Conservation (phyloP, 2,113 vertebrate genomes). For the Heterocephalus glaber region DNA sequence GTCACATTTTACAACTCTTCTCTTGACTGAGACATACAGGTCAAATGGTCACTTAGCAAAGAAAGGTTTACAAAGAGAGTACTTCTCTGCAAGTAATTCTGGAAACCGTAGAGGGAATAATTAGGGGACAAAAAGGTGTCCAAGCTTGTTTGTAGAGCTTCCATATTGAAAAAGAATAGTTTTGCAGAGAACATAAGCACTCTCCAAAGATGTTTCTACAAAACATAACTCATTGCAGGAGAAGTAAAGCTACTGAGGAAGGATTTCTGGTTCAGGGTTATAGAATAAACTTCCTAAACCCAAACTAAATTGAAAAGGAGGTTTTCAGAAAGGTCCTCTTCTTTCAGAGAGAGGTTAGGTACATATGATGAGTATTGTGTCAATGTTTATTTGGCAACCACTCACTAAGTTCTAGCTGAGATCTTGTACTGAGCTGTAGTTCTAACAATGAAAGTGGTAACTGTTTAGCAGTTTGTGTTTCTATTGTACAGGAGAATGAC, state of each 20-base stretch:
- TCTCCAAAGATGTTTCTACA: constrained; percentile 53
- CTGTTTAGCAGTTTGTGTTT: constrained; percentile 45
- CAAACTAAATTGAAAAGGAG: constrained; percentile 40
- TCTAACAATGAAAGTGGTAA: constrained; percentile 34
- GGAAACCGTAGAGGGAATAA: constrained; percentile 31
- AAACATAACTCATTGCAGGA: not conserved
- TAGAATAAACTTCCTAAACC: constrained; percentile 45
- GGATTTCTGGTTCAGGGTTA: not conserved
- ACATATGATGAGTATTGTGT: not conserved
- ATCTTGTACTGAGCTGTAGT: constrained; percentile 1
- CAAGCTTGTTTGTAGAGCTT: not conserved
- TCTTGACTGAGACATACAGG: constrained; percentile 40
- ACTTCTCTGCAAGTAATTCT: constrained; percentile 60
- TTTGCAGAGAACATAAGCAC: constrained; percentile 46
- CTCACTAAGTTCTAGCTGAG: constrained; percentile 52
- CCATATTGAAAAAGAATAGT: constrained; percentile 54
- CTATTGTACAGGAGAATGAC: constrained; percentile 56
- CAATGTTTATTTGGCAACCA: constrained; percentile 50
- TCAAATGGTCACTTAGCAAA: constrained; percentile 36
- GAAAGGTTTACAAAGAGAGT: constrained; percentile 43
- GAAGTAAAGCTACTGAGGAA: not conserved
- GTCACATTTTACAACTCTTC: constrained; percentile 50
- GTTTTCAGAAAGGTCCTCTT: constrained; percentile 54
- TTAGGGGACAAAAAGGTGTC: not conserved
- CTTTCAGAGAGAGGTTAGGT: constrained; percentile 39